Conservation (phyloP, 1,140 invertebrate genomes). For the Akabosia matsudoensis region DNA sequence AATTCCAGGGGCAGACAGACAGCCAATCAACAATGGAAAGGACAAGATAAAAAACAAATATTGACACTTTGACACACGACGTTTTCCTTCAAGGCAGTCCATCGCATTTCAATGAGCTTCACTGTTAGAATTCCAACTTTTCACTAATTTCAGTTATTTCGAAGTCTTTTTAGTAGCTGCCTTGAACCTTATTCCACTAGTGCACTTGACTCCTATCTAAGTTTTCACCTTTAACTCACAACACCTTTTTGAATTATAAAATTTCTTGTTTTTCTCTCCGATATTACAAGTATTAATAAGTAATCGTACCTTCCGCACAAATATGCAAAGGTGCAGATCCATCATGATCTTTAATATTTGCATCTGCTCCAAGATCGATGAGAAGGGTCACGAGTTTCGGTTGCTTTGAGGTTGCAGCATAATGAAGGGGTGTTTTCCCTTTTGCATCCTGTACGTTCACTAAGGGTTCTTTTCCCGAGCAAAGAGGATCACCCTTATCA, state of each 20-base stretch:
- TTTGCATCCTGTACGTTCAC: conserved; percentile 2
- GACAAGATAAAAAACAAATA: conserved; percentile 28
- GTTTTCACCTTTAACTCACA: too few relatives aligned
- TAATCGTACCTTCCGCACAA: conserved; percentile 25
- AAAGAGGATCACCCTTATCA: neutral
- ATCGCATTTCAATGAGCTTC: too few relatives aligned
- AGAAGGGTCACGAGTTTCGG: conserved; percentile 3
- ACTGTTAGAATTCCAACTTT: too few relatives aligned
- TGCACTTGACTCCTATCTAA: too few relatives aligned
- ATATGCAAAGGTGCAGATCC: conserved; percentile 33
- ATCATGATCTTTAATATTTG: conserved; percentile 31
- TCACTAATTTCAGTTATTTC: too few relatives aligned
- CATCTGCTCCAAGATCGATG: conserved; percentile 25
- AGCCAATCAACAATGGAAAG: neutral
- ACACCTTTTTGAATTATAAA: too few relatives aligned
- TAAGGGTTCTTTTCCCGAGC: neutral
- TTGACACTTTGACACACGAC: neutral
- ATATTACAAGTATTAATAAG: neutral
- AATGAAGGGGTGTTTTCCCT: conserved; percentile 33
- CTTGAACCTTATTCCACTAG: too few relatives aligned
- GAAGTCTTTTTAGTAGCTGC: too few relatives aligned
- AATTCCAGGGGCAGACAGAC: neutral
- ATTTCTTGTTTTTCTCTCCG: too few relatives aligned
- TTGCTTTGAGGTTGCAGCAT: conserved; percentile 21
- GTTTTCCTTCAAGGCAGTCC: neutral